phyloP scores from a whole-genome alignment of 1,140 invertebrate species.

The Rhopalosiphum padi region DNA sequence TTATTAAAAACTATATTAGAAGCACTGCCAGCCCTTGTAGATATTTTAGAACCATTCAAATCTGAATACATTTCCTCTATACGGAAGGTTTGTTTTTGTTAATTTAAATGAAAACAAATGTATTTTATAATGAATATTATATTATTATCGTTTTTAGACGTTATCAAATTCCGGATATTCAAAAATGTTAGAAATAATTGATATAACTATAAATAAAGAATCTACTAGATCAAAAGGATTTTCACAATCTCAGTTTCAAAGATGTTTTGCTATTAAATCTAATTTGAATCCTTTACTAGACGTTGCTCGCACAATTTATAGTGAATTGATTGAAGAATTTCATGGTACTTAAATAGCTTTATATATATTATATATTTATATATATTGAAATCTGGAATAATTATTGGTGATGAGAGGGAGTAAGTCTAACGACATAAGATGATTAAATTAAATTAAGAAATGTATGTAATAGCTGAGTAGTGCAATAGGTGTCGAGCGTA shows the following conservation, averaged over 20 bases:
- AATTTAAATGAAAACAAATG: background rate
- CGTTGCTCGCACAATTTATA: slow-evolving; percentile 78
- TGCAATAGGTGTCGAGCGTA: background rate
- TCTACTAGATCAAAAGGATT: slow-evolving; percentile 74
- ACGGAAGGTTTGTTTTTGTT: slow-evolving; percentile 32
- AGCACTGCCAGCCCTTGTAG: slow-evolving; percentile 71
- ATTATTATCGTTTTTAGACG: slow-evolving; percentile 61
- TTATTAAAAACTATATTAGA: slow-evolving; percentile 81
- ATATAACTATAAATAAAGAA: slow-evolving; percentile 76
- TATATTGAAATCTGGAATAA: background rate
- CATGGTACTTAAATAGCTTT: slow-evolving; percentile 66
- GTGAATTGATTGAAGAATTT: slow-evolving; percentile 80
- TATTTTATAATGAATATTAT: background rate
- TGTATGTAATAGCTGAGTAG: background rate
- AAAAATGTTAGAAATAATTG: slow-evolving; percentile 72
- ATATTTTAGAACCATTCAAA: slow-evolving; percentile 59
- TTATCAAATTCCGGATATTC: slow-evolving; percentile 66
- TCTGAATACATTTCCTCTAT: slow-evolving; percentile 17
- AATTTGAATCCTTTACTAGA: slow-evolving; percentile 79
- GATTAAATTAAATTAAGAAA: background rate
- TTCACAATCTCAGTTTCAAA: slow-evolving; percentile 73
- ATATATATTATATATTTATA: background rate
- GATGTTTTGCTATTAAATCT: slow-evolving; percentile 84
- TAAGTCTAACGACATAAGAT: background rate
- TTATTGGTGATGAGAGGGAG: background rate